Evolutionary conservation across 2,113 vertebrate species (phyloP), one percentile per base, ranked within the genome.

Genomic region (Stigmatopora argus): DNA sequence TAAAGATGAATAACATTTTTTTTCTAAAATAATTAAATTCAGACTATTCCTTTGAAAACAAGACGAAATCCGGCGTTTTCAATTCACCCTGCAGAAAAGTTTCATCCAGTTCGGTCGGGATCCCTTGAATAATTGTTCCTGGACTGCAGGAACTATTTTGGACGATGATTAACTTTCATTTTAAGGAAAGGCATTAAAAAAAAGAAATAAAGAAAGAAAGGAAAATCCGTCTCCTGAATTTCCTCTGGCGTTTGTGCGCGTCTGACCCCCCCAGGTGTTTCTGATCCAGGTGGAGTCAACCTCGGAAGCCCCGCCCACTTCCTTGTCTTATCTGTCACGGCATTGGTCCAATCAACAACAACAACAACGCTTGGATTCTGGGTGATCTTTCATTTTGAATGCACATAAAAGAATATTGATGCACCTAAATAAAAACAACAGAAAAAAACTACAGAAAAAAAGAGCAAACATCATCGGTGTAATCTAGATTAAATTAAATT

Each of bases 201-300:
- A 61, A 31, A 11, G 14, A 44, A 14, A 4, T 4, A 46, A 31
- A 31, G 26, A 31, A 31, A 31, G 1, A 31, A 31, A 31, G 1
- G 26, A 31, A 31, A 63, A 21, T 63, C 31, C 57, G 8, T 9
- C 57, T 18, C 18, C 35, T 7, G 21, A 10, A 5, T 47, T 18
- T 48, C 21, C 61, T 18, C 61, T 47, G 31, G 14, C 14, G 38
- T 26, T 18, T 14, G 7, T 49, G 46, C 17, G 64, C 1, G 12
- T 9, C n/a, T 19, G 14, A 47, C 46, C 21, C n/a, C 31, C 19
- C n/a, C 78, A 85, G 81, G 78, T 81, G 83, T 63, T 9, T 67
- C 62, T 67, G 23, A 11, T n/a, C 1, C 45, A 11, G 44, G 49
- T 34, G 63, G 68, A 7, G 2, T 35, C 14, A 2, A 14, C 34